These are phyloP conservation scores for Eulacestoma nigropectus DNA, from an alignment of 2,113 vertebrate species.

Conservation along the genomic window DNA sequence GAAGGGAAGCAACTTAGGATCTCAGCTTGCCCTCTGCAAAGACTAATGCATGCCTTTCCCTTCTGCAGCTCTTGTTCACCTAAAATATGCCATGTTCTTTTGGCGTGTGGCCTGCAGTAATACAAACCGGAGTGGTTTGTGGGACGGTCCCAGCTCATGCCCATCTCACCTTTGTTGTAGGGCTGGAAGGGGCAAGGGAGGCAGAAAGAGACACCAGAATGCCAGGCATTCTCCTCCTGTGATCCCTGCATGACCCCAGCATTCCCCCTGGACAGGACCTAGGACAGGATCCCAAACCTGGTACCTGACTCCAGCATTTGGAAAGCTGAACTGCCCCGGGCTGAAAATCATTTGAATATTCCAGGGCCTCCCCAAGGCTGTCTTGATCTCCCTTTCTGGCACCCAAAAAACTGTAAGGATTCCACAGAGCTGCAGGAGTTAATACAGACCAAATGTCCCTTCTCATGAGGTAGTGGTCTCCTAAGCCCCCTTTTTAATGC, in stretches of 20 bases:
- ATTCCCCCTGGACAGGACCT: not conserved
- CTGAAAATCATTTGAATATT: not conserved
- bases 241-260: not conserved
- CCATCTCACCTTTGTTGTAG: not conserved
- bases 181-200: not conserved
- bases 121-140: not conserved
- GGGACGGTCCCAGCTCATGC: not conserved
- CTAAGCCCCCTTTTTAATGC: not conserved
- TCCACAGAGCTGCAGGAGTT: not conserved
- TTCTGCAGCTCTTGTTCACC: not conserved
- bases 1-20: not conserved
- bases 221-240: not conserved
- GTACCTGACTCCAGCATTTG: not conserved
- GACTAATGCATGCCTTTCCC: not conserved
- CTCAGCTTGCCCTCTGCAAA: not conserved
- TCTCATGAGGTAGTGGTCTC: not conserved
- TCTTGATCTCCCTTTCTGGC: not conserved
- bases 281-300: not conserved
- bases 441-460: not conserved
- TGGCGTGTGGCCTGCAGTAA: fast-evolving
- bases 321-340: fast-evolving
- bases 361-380: not conserved
- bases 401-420: not conserved
- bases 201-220: not conserved
- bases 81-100: not conserved